Percentiles rank a stretch among this genome's conserved stretches.
These are phyloP conservation scores for Limnephilus marmoratus DNA, from an alignment of 2,888 invertebrate genomes.

Conservation along the genomic window DNA sequence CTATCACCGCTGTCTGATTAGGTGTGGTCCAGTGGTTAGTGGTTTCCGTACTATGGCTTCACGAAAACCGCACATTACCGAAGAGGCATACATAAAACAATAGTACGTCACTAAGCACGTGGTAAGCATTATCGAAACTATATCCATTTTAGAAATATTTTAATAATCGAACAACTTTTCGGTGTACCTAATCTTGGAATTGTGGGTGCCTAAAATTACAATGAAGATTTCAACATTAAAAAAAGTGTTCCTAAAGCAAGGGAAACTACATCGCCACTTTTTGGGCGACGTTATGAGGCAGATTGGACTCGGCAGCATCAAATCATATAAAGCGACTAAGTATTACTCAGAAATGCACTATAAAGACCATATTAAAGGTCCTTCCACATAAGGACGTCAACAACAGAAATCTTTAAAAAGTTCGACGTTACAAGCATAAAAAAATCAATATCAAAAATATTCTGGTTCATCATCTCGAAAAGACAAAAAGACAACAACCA, in stretches of 20 bases:
- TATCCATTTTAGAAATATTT: not conserved
- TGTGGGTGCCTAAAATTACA: not conserved
- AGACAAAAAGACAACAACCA: too few relatives aligned
- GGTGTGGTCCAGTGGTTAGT: conserved; percentile 5
- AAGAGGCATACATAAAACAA: not conserved
- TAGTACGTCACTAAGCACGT: not conserved
- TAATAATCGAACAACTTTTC: not conserved
- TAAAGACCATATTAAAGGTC: too few relatives aligned
- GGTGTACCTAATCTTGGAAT: not conserved
- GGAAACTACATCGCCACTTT: too few relatives aligned
- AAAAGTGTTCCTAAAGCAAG: not conserved
- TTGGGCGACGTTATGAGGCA: not conserved
- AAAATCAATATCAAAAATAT: too few relatives aligned
- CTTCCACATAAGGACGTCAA: too few relatives aligned
- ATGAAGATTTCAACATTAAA: not conserved
- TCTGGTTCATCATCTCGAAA: too few relatives aligned
- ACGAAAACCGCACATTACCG: not conserved
- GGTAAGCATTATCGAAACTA: not conserved
- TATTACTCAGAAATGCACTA: too few relatives aligned
- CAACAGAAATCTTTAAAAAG: too few relatives aligned
- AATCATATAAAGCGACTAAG: too few relatives aligned
- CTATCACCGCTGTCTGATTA: conserved; percentile 5
- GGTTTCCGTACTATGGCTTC: not conserved
- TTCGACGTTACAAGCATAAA: too few relatives aligned
- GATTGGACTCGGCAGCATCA: not conserved